Evolutionary conservation across 2,113 vertebrate genomes (phyloP), one percentile per base, ranked within the genome.

Genomic region (Upupa epops): DNA sequence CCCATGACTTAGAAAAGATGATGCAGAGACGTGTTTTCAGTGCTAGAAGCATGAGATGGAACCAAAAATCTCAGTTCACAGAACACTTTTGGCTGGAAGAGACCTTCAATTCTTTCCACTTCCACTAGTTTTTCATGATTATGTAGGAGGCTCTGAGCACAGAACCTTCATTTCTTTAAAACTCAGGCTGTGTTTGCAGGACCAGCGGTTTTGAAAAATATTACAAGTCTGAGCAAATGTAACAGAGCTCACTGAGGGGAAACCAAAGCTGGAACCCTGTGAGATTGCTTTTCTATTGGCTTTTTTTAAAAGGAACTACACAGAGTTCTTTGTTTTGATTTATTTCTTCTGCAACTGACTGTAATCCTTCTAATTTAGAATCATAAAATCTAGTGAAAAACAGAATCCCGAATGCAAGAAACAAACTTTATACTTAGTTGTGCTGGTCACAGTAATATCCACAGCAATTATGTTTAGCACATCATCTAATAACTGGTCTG

Each of bases 401-500:
- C 86, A 55, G 16, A 66, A 45, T 40, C n/a, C 25, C 68, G 60
- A 83, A 84, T 49, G 54, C 61, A 83, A 92, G 51, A 86, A 88
- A 90, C 34, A 88, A 45, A 56, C 45, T 88, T 77, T 61, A 58
- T 54, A 72, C 54, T 78, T 90, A 61, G 36, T 28, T 78, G 19
- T 61, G 61, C 13, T 55, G 22, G 36, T 92, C 86, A 79, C 20
- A 92, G 36, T 36, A 78, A 94, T 92, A 94, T 92, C 63, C 90
- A 86, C 19, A 86, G 58, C 83, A 93, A 95, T 90, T 83, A 72
- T n/a, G 28, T 54, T 72, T 71, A 28, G 58, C 37, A 29, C 28
- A 49, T 86, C 69, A 86, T 66, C 61, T 86, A 91, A 88, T 70
- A 92, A 76, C 70, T 86, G 88, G 83, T 88, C 83, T 81, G 58